Evolutionary conservation across 2,888 invertebrate species (phyloP), one percentile per base, ranked within the genome.

Genomic region (Augiades crinisus): DNA sequence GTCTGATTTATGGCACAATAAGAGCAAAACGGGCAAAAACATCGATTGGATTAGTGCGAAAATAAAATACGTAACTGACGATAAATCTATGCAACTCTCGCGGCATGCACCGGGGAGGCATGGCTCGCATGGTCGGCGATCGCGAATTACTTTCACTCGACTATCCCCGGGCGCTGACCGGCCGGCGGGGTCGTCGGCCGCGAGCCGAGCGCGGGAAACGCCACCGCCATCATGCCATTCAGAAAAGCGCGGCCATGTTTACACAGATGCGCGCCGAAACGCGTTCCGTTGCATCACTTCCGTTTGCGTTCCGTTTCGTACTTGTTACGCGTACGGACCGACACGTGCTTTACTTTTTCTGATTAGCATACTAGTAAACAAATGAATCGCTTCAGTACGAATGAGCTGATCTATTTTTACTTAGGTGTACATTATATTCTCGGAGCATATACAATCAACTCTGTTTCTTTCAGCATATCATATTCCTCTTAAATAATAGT

Each of bases 81-180:
- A 63, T 62, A 60, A 61, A 63, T 62, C 59, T 60, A 58, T 59
- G 60, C 62, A 56, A 52, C 53, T 61, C 59, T 57, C 62, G 62
- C 51, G 62, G 59, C 60, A 65, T 67, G 78, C 77, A 79, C 81
- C 78, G 78, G 78, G 81, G 75, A 67, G 76, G 82, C 82, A 79
- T 77, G 75, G 73, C 72, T 75, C 70, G 85, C 81, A 70, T 73
- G 79, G 79, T 78, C 72, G 80, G 63, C 72, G 81, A 62, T 84
- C 81, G 87, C 87, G 85, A 88, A 88, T 87, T 87, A 89, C 89
- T 89, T 89, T 89, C 89, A 88, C 89, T 89, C 77, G 75, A 75
- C 79, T 85, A 81, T 85, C 85, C 85, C 79, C 85, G 86, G 72
- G 70, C 73, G 86, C 75, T 84, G 84, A 84, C 85, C 85, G 84